Evolutionary conservation across 2,888 invertebrate genomes (phyloP).

Genomic region (Thymelicus sylvestris): DNA sequence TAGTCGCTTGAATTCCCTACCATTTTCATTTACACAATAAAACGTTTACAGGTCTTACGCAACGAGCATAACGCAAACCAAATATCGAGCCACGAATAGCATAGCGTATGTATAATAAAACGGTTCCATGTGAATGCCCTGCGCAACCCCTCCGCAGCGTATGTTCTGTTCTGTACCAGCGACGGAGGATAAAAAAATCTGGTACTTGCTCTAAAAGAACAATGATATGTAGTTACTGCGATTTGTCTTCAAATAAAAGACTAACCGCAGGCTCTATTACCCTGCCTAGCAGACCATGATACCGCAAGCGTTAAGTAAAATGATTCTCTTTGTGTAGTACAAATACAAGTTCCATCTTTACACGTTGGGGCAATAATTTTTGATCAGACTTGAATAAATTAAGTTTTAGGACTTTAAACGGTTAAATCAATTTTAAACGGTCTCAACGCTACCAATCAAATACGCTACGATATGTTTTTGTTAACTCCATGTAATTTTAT

Average conservation of each 20-base stretch:
- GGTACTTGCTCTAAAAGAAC: constrained; percentile 14
- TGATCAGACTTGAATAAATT: background rate
- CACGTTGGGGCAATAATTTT: background rate
- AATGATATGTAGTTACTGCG: constrained; percentile 31
- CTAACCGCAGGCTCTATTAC: constrained; percentile 34
- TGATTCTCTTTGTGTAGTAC: constrained; percentile 19
- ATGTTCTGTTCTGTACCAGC: constrained; percentile 13
- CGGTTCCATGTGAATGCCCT: constrained; percentile 27
- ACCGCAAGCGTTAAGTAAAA: constrained; percentile 34
- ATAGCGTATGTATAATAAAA: constrained; percentile 14
- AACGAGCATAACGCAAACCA: constrained; percentile 22
- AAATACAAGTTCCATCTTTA: constrained; percentile 1
- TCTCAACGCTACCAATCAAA: background rate
- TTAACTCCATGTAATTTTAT: background rate
- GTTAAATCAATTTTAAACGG: background rate
- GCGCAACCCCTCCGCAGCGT: constrained; percentile 20
- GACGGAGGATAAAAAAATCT: constrained; percentile 14
- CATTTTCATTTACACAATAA: constrained; percentile 29
- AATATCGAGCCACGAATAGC: constrained; percentile 11
- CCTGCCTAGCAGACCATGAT: constrained; percentile 40
- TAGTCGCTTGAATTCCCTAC: constrained; percentile 14
- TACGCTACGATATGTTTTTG: background rate
- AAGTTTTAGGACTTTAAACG: background rate
- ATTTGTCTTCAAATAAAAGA: constrained; percentile 36
- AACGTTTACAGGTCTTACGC: constrained; percentile 17